A percentile compares a stretch with the other conserved stretches of the same genome.
These are phyloP conservation scores for Prietella phreatophila DNA, from an alignment of 2,113 vertebrate species.

Conservation along the genomic window DNA sequence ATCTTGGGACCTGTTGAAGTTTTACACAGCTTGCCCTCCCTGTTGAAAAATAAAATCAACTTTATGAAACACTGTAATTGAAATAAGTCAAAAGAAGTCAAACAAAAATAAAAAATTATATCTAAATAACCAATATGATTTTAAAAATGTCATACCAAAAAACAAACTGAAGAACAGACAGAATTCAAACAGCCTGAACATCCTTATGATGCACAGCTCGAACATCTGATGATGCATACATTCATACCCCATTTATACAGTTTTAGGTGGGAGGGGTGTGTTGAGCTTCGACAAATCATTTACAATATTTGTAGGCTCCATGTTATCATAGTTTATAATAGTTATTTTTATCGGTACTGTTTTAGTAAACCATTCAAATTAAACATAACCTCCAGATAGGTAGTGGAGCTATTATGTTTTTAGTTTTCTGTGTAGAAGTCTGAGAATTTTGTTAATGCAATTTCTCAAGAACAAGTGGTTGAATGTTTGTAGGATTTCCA, in stretches of 20 bases:
- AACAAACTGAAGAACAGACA: neutral
- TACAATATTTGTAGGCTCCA: neutral
- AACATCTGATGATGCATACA: neutral
- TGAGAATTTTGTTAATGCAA: neutral
- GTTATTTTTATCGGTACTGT: neutral
- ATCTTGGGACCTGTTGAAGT: slow-evolving; percentile 33
- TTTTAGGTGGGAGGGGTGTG: neutral
- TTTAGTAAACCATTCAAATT: neutral
- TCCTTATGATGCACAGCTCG: neutral
- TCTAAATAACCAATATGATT: neutral
- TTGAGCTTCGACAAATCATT: neutral
- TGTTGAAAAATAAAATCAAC: slow-evolving; percentile 16
- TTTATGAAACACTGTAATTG: neutral
- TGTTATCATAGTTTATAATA: neutral
- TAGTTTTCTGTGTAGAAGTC: neutral
- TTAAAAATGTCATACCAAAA: slow-evolving; percentile 9
- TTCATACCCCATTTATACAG: neutral
- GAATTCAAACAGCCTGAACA: neutral
- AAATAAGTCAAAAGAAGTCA: neutral
- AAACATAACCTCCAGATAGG: neutral
- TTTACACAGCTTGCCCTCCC: slow-evolving; percentile 27
- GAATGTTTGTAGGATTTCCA: neutral
- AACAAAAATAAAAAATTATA: neutral
- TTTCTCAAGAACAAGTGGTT: neutral
- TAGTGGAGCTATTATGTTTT: neutral